Evolutionary conservation across 2,888 invertebrate genomes (phyloP), one percentile per base, ranked within the genome.

Genomic region (Eilema depressum): DNA sequence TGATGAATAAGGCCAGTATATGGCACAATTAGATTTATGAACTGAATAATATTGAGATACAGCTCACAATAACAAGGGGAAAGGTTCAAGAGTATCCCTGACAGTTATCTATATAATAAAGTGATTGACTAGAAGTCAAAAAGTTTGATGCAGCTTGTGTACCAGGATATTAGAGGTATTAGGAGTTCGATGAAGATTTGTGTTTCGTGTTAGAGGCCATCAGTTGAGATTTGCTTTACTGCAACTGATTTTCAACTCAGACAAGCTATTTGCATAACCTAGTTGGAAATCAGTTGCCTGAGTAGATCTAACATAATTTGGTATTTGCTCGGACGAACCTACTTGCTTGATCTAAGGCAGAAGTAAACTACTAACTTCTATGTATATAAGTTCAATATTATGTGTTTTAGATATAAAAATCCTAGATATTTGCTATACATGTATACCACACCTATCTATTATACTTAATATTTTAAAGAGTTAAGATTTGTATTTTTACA

Each of bases 231-330:
- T n/a, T 53, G 10, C 8, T 53, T 10, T 53, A 10, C n/a, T n/a
- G n/a, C n/a, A 53, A n/a, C 8, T n/a, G 20, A 53, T 10, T n/a
- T 53, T 53, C n/a, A 53, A 53, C 3, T 53, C n/a, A n/a, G n/a
- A n/a, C 53, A 53, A 53, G n/a, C 53, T n/a, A n/a, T 53, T n/a
- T 53, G 53, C 53, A 53, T 53, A n/a, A 53, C n/a, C n/a, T 53
- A 53, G 53, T n/a, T 53, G 53, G 5, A 41, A 41, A 17, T 41
- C 41, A 5, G 41, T 47, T 20, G 47, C 47, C 20, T 20, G 20
- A 20, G 20, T 20, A 20, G 47, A 47, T 47, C 7, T 20, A 47
- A 47, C 47, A 47, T 47, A 20, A 53, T n/a, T 53, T 53, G n/a
- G 10, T 53, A 53, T 41, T 17, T 41, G 41, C 20, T 53, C n/a